Percentiles rank a stretch among this genome's conserved stretches.
phyloP scores from a whole-genome alignment of 2,797 vertebrate genomes.

The Cyclura pinguis region DNA sequence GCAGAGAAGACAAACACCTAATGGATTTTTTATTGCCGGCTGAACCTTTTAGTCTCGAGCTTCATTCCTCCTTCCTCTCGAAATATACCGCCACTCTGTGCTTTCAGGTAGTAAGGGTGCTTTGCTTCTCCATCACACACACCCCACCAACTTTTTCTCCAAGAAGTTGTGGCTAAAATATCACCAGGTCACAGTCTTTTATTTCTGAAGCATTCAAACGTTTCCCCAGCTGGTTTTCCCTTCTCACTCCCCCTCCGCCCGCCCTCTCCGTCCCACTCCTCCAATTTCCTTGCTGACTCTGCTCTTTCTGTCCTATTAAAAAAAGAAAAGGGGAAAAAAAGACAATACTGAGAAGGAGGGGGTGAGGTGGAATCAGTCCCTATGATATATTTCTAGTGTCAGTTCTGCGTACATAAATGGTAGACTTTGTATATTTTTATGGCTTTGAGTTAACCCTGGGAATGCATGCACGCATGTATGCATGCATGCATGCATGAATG shows the following conservation, averaged over 20 bases:
- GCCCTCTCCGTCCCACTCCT: background rate
- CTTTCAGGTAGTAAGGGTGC: background rate
- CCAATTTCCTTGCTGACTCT: background rate
- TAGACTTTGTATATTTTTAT: no score
- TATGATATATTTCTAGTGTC: background rate
- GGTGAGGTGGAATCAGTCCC: background rate
- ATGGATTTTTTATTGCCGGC: constrained; percentile 45
- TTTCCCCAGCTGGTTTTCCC: background rate
- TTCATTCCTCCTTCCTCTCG: fast-evolving
- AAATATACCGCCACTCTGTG: background rate
- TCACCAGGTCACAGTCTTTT: background rate
- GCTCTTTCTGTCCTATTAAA: background rate
- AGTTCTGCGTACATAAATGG: background rate
- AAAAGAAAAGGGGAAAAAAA: background rate
- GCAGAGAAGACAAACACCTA: constrained; percentile 8
- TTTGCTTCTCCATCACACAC: background rate
- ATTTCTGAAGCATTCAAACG: background rate
- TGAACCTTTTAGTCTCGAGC: constrained; percentile 18
- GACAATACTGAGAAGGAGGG: background rate
- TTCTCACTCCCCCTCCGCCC: background rate
- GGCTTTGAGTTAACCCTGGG: no score
- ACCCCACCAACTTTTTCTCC: background rate
- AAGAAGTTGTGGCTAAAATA: background rate
- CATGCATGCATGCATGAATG: no score
- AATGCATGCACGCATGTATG: no score